Percentiles rank a stretch among this genome's conserved stretches.
phyloP scores from a whole-genome alignment of 2,113 vertebrate genomes.

The Aramus guarauna region DNA sequence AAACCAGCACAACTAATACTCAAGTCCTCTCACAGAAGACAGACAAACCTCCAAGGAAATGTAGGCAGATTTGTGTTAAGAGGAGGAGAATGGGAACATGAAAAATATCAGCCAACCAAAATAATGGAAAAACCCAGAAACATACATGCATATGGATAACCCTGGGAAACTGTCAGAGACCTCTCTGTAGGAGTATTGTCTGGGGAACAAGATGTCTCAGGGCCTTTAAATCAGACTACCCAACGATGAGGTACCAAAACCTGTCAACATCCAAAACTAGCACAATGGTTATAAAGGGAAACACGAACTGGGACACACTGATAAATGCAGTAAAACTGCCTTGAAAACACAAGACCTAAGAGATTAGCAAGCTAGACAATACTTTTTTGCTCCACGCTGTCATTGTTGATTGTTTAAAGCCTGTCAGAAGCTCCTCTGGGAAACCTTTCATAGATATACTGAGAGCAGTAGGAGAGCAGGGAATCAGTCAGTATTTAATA shows the following conservation, averaged over 20 bases:
- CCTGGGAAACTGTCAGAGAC: not conserved
- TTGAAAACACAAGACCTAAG: not conserved
- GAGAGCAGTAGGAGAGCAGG: not conserved
- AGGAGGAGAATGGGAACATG: not conserved
- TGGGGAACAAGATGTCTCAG: not conserved
- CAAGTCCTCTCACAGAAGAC: not conserved
- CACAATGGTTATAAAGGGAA: not conserved
- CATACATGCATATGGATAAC: not conserved
- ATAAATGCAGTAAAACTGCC: not conserved
- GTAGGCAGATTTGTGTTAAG: not conserved
- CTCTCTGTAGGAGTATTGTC: not conserved
- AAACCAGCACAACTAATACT: not conserved
- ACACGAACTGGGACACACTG: not conserved
- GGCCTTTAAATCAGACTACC: not conserved
- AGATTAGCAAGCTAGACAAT: slow-evolving; percentile 35
- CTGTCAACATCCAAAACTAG: not conserved
- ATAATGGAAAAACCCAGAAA: not conserved
- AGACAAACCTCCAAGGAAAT: not conserved
- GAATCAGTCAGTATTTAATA: slow-evolving; percentile 52
- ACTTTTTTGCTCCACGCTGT: not conserved
- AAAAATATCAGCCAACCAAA: not conserved
- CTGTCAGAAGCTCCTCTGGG: slow-evolving; percentile 37
- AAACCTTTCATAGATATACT: not conserved
- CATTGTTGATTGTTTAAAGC: slow-evolving; percentile 30
- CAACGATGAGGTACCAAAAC: not conserved